Conservation (phyloP, 2,113 vertebrate genomes). For the Myanophis thanlyinensis region DNA sequence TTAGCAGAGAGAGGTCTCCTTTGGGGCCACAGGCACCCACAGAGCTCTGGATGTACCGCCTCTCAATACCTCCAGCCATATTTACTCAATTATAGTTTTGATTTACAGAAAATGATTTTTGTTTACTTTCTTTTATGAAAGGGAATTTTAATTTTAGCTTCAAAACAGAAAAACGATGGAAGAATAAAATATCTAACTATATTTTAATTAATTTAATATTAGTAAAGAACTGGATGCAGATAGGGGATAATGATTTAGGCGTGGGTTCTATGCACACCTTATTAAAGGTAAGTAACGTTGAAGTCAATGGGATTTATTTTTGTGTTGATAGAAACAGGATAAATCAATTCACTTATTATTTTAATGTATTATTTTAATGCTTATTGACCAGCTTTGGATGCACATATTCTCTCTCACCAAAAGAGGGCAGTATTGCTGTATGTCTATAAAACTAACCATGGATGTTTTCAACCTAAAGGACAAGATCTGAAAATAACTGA, state of each 20-base stretch:
- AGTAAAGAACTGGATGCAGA: background rate
- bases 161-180: background rate
- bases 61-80: background rate
- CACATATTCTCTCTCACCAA: background rate
- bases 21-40: background rate
- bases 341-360: background rate
- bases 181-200: background rate
- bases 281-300: background rate
- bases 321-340: background rate
- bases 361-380: background rate
- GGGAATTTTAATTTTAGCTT: background rate
- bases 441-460: background rate
- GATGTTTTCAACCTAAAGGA: background rate
- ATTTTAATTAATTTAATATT: background rate
- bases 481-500: background rate
- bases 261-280: background rate
- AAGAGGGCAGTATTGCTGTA: constrained; percentile 30
- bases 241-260: background rate
- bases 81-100: background rate
- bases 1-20: background rate
- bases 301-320: background rate
- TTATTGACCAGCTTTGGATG: background rate
- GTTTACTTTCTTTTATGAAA: background rate
- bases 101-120: background rate
- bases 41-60: background rate